Conservation (phyloP, 2,888 invertebrate genomes). For the Sarcophaga carnaria region DNA sequence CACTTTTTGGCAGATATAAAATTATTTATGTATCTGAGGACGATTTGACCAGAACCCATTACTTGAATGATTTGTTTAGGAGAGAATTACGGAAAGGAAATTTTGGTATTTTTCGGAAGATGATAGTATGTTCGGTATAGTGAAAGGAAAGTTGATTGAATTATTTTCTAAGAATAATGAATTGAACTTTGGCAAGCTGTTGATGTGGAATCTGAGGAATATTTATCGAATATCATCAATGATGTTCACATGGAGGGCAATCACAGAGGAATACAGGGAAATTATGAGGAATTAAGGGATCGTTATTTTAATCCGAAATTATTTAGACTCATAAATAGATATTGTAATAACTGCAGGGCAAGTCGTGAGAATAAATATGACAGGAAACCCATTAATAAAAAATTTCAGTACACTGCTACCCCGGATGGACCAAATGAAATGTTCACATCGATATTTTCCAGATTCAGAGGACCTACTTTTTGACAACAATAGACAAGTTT, state of each 20-base stretch:
- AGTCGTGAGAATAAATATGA: no score
- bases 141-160: no score
- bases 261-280: slow-evolving; percentile 60
- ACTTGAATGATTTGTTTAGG: slow-evolving; percentile 51
- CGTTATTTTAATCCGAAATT: slow-evolving; percentile 56
- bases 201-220: slow-evolving; percentile 15
- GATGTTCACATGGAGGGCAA: background rate
- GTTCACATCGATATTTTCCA: no score
- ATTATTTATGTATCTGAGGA: slow-evolving; percentile 44
- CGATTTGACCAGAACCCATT: slow-evolving; percentile 42
- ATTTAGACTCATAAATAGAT: slow-evolving; percentile 50
- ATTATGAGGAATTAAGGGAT: slow-evolving; percentile 48
- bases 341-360: slow-evolving; percentile 18
- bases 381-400: no score
- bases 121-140: background rate
- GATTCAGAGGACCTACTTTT: no score
- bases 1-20: slow-evolving; percentile 53
- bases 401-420: no score
- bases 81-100: slow-evolving; percentile 45
- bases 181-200: background rate
- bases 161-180: no score
- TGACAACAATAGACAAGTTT: no score
- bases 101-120: slow-evolving; percentile 48
- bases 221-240: background rate
- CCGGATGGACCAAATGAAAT: no score